These are phyloP conservation scores for Asteroscopus sphinx DNA, from an alignment of 2,888 invertebrate species.

Conservation along the genomic window DNA sequence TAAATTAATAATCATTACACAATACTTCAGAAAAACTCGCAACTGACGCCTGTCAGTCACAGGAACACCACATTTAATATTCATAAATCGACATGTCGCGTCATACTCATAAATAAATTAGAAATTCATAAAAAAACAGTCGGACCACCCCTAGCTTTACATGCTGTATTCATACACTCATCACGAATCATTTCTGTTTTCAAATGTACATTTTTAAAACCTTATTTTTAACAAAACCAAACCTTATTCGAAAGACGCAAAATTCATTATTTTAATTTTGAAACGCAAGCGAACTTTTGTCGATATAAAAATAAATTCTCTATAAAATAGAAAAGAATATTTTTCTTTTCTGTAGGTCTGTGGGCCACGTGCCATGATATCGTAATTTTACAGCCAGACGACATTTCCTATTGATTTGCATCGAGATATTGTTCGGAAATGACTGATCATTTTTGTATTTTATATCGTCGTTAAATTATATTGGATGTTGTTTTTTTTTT, in stretches of 20 bases:
- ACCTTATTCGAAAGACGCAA: constrained; percentile 38
- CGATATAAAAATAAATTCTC: constrained; percentile 41
- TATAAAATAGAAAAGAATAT: constrained; percentile 33
- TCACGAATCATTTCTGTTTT: constrained; percentile 62
- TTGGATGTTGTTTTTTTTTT: constrained; percentile 59
- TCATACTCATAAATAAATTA: constrained; percentile 83
- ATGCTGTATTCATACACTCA: constrained; percentile 67
- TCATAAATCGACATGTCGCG: constrained; percentile 79
- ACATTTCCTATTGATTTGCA: constrained; percentile 70
- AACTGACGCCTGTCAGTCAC: constrained; percentile 64
- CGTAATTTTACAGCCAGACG: constrained; percentile 63
- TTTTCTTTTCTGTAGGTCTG: constrained; percentile 49
- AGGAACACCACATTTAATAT: constrained; percentile 71
- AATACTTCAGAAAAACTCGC: constrained; percentile 50
- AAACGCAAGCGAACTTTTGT: constrained; percentile 19
- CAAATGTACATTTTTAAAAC: constrained; percentile 35
- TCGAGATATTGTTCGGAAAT: constrained; percentile 72
- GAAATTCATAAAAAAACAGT: constrained; percentile 73
- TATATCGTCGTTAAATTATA: constrained; percentile 54
- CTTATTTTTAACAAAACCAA: constrained; percentile 21
- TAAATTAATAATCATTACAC: constrained; percentile 43
- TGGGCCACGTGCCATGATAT: constrained; percentile 63
- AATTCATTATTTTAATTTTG: constrained; percentile 13
- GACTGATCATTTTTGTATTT: constrained; percentile 47
- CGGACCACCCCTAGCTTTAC: constrained; percentile 77